Evolutionary conservation across 2,797 vertebrate species (phyloP), one percentile per base, ranked within the genome.

Genomic region (Cuculus canorus): DNA sequence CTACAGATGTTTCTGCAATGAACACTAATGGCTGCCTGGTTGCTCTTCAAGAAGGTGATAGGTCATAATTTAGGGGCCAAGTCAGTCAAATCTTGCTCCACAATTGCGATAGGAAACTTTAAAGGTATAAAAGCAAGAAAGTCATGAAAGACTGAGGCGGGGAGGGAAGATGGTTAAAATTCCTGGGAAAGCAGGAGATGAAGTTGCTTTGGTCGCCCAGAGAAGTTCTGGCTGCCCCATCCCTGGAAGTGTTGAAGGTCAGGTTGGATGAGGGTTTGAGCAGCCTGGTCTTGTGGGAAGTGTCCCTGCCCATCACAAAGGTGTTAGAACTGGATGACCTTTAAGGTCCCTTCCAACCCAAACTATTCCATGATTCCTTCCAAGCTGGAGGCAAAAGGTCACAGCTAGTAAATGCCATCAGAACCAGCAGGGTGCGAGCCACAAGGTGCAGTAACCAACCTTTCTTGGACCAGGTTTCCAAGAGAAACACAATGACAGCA

Each of bases 351-450:
- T 43, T 43, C 41, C 41, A 43, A 43, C 41, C 41, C 13, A 43
- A 43, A 43, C 41, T 41, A 43, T 17, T 43, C 41, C 17, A 13
- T 41, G 13, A 43, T 43, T 43, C 41, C 43, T 73, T 91, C 89
- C 86, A 73, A 87, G 82, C 25, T 2, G 3, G 52, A 76, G 47
- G 47, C 33, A 69, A 82, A 86, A 80, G n/a, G 43, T 50, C 81
- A 59, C 78, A 88, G 70, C 95, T 93, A 92, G 76, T 39, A 50
- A 60, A 89, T 95, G 79, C 48, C 85, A 80, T 37, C 76, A 35
- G 64, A 9, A 78, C 33, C 72, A 63, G 85, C 2, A 18, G 90
- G 92, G 47, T 70, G 85, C 21, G 16, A 39, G 87, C 33, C 54
- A 68, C n/a, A 47, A 77, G 61, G 91, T 78, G 53, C 41, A 45